Percentiles rank a stretch among this genome's conserved stretches.
Conservation (phyloP, 2,113 vertebrate genomes). For the Sebastes schlegelii region DNA sequence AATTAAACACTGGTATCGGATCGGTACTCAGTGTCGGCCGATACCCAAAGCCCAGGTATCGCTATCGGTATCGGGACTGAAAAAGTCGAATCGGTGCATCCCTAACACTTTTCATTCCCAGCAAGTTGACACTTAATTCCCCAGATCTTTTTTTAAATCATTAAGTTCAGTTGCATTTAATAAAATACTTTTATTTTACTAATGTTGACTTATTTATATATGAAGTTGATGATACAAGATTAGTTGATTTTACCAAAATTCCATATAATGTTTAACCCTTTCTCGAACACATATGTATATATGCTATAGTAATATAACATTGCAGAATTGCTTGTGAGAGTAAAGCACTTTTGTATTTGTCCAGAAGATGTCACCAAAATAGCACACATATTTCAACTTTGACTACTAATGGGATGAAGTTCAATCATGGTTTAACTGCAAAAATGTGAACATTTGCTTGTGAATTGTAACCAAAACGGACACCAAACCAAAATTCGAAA, state of each 20-base stretch:
- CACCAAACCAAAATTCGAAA: neutral
- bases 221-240: neutral
- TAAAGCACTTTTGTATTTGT: neutral
- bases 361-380: slow-evolving; percentile 61
- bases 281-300: neutral
- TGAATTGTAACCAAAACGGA: neutral
- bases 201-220: neutral
- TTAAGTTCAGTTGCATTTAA: neutral
- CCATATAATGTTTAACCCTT: neutral
- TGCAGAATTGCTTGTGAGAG: neutral
- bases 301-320: neutral
- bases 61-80: too few relatives aligned
- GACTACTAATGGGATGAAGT: neutral
- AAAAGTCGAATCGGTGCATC: too few relatives aligned
- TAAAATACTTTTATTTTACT: neutral
- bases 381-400: too few relatives aligned
- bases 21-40: too few relatives aligned
- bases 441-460: neutral
- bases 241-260: neutral
- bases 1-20: too few relatives aligned
- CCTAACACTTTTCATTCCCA: too few relatives aligned
- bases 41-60: too few relatives aligned
- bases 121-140: neutral
- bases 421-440: too few relatives aligned
- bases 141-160: neutral